These are phyloP conservation scores for Drosophila nannoptera DNA, from an alignment of 1,140 invertebrate species.

Conservation along the genomic window DNA sequence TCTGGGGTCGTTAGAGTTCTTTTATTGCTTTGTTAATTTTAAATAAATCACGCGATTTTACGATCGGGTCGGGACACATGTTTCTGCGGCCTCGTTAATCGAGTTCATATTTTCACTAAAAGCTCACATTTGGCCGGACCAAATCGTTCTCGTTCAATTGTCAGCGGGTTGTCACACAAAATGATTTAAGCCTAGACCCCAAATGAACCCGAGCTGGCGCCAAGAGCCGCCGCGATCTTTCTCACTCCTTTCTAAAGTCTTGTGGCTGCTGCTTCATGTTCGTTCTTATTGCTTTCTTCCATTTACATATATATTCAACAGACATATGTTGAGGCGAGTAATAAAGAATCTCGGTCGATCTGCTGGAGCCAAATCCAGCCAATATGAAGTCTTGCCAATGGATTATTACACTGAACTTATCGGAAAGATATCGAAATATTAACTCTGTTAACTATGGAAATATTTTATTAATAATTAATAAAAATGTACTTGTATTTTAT, in stretches of 20 bases:
- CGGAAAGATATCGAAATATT: too few relatives aligned
- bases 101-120: conserved; percentile 3
- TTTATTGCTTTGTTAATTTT: conserved; percentile 77
- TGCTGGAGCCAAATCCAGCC: too few relatives aligned
- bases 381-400: too few relatives aligned
- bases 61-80: conserved; percentile 22
- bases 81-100: conserved; percentile 37
- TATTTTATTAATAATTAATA: too few relatives aligned
- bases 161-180: conserved; percentile 75
- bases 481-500: too few relatives aligned
- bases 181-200: conserved; percentile 54
- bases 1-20: conserved; percentile 48
- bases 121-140: conserved; percentile 52
- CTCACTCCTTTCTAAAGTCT: conserved; percentile 54
- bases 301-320: too few relatives aligned
- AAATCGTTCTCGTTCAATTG: conserved; percentile 52
- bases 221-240: conserved; percentile 12
- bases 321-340: too few relatives aligned
- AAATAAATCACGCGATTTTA: conserved; percentile 72
- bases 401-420: too few relatives aligned
- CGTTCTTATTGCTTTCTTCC: conserved; percentile 33
- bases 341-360: not conserved
- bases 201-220: conserved; percentile 48
- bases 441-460: too few relatives aligned
- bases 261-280: conserved; percentile 56